Base-by-base conservation (phyloP, 1,140 invertebrate genomes). In the Nasonia longicornis region DNA sequence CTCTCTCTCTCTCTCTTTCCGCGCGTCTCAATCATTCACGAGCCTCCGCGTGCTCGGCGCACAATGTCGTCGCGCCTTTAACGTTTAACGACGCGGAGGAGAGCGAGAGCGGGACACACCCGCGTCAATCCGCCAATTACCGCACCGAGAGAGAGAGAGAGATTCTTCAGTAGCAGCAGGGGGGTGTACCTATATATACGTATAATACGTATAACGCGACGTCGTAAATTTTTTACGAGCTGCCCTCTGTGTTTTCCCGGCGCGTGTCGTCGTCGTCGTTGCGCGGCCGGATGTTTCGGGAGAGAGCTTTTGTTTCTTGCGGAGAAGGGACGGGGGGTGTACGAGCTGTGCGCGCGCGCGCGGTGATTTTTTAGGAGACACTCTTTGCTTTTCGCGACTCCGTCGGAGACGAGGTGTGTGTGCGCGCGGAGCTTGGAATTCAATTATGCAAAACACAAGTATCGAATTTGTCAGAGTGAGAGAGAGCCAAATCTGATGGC, bases 61-160 rank as follows among this genome's bases (percentile, higher is more conserved):
- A 80, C 73, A 75, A 71, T 74, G 72, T 70, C 79, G 79, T 71
- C 72, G 38, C 64, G 58, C 69, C 64, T 80, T 76, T 76, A 76
- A 75, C 63, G 72, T 74, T 80, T 74, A 80, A 80, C 78, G 78
- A 67, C 70, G n/a, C 22, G 20, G n/a, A 29, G 10, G 11, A 48
- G 48, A 52, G 12, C 52, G 52, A 16, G 52, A 16, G 45, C 64
- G 22, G 7, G 63, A 16, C 42, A 11, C 26, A 52, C 76, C 20
- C 76, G 31, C 45, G 22, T 67, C 63, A 71, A 80, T 75, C 42
- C 64, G 20, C 72, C 79, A 80, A 80, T 75, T 80, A 75, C 79
- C 63, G 58, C 63, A 10, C 48, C n/a, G 8, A 29, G 58, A 63
- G 58, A 8, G 52, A 14, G 52, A n/a, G 58, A 63, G 8, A 67